Base-by-base conservation (phyloP, 2,888 invertebrate species). In the Coelopa pilipes region DNA sequence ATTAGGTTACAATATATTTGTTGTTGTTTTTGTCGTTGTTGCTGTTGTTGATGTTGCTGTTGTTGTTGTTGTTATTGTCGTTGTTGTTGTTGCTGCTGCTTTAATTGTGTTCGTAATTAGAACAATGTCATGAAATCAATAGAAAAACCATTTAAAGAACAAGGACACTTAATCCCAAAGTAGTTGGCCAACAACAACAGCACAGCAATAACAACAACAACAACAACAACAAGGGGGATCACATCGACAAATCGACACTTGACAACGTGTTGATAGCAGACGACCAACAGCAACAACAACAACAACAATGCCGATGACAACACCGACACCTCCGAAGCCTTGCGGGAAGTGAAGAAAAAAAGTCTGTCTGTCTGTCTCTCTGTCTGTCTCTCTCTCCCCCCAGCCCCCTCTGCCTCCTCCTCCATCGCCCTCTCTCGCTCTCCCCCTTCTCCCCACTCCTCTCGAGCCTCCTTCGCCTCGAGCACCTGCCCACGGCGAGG, bases 161-260 rank as follows among this genome's bases (percentile, higher is more conserved):
- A 45, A 65, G 57, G 57, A 59, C 57, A 59, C 9, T 1, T n/a
- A 17, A 59, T 59, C 21, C 12, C 17, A 21, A 12, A 11, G n/a
- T 19, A 19, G 21, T 57, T 17, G 2, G 17, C 12, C 21, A 34
- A 34, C n/a, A 63, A 46, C 34, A 34, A 17, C 21, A 21, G 70
- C 74, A 75, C 72, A 65, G 69, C 71, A 71, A 73, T 74, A 71
- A 68, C 72, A 49, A 55, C 13, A 73, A 63, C 46, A 68, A 45
- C 17, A 72, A 70, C 24, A 71, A 72, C 34, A 70, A 69, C 19
- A 45, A 47, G 46, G 34, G 55, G 4, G 3, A 55, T 17, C 15
- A 55, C 55, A 55, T n/a, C 9, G 17, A 55, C 55, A 55, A 55
- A 55, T 55, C 17, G 17, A 55, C 55, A 55, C 15, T 55, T n/a